Evolutionary conservation across 1,140 invertebrate genomes (phyloP), one percentile per base, ranked within the genome.

Genomic region (Ladona fulva): DNA sequence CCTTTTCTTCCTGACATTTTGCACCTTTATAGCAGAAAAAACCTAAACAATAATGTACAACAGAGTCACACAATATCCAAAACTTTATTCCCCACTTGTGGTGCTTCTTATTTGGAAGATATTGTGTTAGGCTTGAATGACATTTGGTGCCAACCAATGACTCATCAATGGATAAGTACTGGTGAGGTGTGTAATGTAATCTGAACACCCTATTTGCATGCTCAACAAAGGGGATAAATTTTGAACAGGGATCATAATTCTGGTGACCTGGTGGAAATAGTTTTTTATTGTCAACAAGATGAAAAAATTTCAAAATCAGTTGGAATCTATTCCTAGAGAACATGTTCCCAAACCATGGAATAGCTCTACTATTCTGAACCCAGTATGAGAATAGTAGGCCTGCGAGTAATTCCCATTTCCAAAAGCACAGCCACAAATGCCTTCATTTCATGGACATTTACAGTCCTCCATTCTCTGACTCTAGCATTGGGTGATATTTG

Each of bases 281-380:
- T 52, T 66, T 81, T 19, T 22, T 24, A 19, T 78, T 77, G 74
- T 80, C 75, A 16, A 80, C 75, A 80, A 82, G 8, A 74, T 81
- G 78, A 78, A 81, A 79, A 16, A 42, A 76, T 77, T 78, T 73
- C 14, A 79, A 80, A 76, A 83, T n/a, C 74, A 82, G 77, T 74
- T 80, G 78, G 78, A 82, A 83, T 78, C 81, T 80, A 78, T 82
- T 80, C 42, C 80, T 75, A 24, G 79, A 37, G 78, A 82, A 83
- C 81, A 83, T 83, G 80, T 80, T 77, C 16, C 77, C 66, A 80
- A 83, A 83, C 82, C 82, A 82, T 78, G 81, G 81, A 29, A 83
- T 82, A 52, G 78, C 42, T 79, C 80, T 77, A 77, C 80, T 80
- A 74, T 78, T 80, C 80, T 66, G 74, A 76, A 52, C 78, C 80